phyloP scores from a whole-genome alignment of 2,888 invertebrate species.

The Heliconius charithonia region DNA sequence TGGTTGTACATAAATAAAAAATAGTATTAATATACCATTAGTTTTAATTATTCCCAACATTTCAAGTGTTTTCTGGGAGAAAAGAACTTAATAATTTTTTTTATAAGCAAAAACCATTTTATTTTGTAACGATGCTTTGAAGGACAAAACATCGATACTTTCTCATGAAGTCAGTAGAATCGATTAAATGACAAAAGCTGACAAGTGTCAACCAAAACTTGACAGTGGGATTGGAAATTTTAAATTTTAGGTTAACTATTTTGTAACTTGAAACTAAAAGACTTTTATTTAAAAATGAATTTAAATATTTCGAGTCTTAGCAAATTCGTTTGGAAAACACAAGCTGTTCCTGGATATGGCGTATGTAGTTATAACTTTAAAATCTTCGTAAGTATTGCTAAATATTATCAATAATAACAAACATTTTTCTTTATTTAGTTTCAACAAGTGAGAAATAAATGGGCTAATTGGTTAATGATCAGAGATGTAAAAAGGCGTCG shows the following conservation, averaged over 20 bases:
- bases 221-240: neutral
- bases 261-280: neutral
- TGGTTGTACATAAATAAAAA: too few species aligned
- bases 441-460: constrained; percentile 89
- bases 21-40: too few species aligned
- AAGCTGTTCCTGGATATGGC: constrained; percentile 66
- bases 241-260: neutral
- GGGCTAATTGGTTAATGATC: constrained; percentile 92
- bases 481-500: constrained; percentile 93
- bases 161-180: too few species aligned
- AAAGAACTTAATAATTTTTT: too few species aligned
- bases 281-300: constrained; percentile 59
- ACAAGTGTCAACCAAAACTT: neutral
- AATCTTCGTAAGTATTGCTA: neutral
- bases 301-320: constrained; percentile 62
- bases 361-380: constrained; percentile 54
- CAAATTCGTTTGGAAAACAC: constrained; percentile 73
- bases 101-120: too few species aligned
- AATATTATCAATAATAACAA: neutral
- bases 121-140: too few species aligned
- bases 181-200: neutral
- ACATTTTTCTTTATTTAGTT: constrained; percentile 70
- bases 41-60: too few species aligned
- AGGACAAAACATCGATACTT: too few species aligned
- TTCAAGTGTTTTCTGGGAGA: too few species aligned